Evolutionary conservation across 2,888 invertebrate genomes (phyloP).

Genomic region (Heliconius erato): DNA sequence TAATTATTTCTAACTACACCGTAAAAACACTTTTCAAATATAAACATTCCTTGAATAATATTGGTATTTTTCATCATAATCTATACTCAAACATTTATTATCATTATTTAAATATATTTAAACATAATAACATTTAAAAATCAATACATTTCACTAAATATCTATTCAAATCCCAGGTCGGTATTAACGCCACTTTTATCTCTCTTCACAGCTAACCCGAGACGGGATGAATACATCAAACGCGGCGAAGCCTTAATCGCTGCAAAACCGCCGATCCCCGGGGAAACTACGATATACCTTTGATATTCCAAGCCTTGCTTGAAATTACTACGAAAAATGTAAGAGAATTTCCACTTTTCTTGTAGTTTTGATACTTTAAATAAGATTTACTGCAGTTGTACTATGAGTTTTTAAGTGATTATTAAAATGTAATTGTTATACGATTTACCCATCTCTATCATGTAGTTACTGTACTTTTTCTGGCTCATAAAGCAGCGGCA

Average conservation of each 20-base stretch:
- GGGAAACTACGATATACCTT: slow-evolving; percentile 56
- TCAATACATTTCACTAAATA: slow-evolving; percentile 32
- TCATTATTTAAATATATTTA: background rate
- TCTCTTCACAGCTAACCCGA: slow-evolving; percentile 52
- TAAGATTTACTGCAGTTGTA: slow-evolving; percentile 14
- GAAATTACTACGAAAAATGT: slow-evolving; percentile 37
- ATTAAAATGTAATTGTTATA: background rate
- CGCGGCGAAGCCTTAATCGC: slow-evolving; percentile 72
- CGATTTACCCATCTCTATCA: background rate
- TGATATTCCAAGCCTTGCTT: slow-evolving; percentile 58
- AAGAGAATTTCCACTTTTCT: slow-evolving; percentile 11
- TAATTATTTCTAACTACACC: background rate
- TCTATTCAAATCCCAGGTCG: slow-evolving; percentile 59
- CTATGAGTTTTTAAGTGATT: background rate
- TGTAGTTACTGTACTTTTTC: slow-evolving; percentile 27
- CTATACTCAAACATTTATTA: background rate
- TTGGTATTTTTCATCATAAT: background rate
- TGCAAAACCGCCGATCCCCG: slow-evolving; percentile 64
- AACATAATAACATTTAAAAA: background rate
- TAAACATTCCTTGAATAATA: background rate
- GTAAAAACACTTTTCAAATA: background rate
- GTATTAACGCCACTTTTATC: slow-evolving; percentile 67
- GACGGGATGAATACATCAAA: slow-evolving; percentile 77
- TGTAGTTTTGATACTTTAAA: slow-evolving; percentile 32
- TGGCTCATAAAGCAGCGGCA: too few relatives aligned